Conservation (phyloP, 2,888 invertebrate species). For the Neoitamus cyanurus region DNA sequence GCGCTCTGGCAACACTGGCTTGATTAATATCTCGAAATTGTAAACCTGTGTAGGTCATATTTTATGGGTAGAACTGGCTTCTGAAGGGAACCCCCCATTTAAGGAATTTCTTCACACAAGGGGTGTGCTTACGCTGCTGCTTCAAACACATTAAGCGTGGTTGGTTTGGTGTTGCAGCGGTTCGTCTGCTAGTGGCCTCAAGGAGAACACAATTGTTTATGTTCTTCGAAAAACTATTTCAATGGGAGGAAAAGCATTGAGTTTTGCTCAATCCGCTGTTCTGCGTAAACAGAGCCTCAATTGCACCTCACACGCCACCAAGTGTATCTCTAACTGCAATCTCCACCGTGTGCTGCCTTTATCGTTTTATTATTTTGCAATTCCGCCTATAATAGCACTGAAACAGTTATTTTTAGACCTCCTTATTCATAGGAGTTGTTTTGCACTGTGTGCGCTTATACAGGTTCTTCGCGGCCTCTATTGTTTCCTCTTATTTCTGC, state of each 20-base stretch:
- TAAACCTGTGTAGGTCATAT: conserved; percentile 1
- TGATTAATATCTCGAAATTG: not conserved
- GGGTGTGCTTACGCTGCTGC: not conserved
- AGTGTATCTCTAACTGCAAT: not conserved
- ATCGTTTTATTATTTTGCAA: conserved; percentile 15
- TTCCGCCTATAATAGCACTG: conserved; percentile 16
- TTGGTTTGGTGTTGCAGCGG: not conserved
- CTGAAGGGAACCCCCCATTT: conserved; percentile 1
- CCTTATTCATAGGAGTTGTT: not conserved
- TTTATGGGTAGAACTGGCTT: not conserved
- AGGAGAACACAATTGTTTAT: not conserved
- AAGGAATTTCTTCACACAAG: not conserved
- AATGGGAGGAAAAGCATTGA: not conserved
- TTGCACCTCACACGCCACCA: not conserved
- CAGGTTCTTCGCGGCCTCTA: conserved; percentile 6
- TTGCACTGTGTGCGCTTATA: not conserved
- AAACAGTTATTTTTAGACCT: conserved; percentile 25
- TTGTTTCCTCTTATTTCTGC: not conserved
- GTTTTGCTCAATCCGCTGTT: not conserved
- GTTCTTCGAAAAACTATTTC: not conserved
- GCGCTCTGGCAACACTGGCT: not conserved
- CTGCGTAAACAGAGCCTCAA: not conserved
- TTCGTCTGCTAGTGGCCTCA: not conserved
- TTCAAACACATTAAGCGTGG: not conserved
- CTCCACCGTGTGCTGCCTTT: not conserved